A percentile compares a stretch with the other conserved stretches of the same genome.
These are phyloP conservation scores for Bombylius discolor DNA, from an alignment of 2,888 invertebrate species.

Conservation along the genomic window DNA sequence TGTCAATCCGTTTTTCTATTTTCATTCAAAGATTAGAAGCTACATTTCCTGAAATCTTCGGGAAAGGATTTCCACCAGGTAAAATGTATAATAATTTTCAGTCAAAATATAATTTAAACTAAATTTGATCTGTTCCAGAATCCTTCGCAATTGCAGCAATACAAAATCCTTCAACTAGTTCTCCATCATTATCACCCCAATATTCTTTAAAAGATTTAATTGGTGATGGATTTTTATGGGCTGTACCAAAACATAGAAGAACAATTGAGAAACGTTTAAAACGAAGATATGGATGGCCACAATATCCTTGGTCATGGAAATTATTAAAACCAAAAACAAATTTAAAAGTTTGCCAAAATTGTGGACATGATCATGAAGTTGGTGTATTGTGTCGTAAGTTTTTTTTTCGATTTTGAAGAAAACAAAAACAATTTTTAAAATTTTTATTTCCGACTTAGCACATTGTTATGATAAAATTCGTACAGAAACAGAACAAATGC, in stretches of 20 bases:
- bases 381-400: constrained; percentile 66
- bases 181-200: constrained; percentile 19
- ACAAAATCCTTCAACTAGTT: background rate
- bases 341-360: constrained; percentile 61
- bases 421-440: background rate
- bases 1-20: constrained; percentile 28
- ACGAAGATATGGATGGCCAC: constrained; percentile 57
- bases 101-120: background rate
- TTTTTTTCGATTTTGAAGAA: no score
- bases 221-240: constrained; percentile 65
- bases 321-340: constrained; percentile 57
- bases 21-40: constrained; percentile 37
- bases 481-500: constrained; percentile 68
- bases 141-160: constrained; percentile 15
- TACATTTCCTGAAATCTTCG: constrained; percentile 22
- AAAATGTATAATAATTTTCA: constrained; percentile 5
- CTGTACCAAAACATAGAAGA: constrained; percentile 66
- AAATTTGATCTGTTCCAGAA: no score
- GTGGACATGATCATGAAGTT: constrained; percentile 73
- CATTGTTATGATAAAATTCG: constrained; percentile 74
- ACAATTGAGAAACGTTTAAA: constrained; percentile 59
- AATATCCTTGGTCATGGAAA: constrained; percentile 55
- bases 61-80: constrained; percentile 40
- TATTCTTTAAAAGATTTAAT: constrained; percentile 51
- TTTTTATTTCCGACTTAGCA: constrained; percentile 41